Evolutionary conservation across 1,140 invertebrate genomes (phyloP).

Genomic region (Drosophila tropicalis): DNA sequence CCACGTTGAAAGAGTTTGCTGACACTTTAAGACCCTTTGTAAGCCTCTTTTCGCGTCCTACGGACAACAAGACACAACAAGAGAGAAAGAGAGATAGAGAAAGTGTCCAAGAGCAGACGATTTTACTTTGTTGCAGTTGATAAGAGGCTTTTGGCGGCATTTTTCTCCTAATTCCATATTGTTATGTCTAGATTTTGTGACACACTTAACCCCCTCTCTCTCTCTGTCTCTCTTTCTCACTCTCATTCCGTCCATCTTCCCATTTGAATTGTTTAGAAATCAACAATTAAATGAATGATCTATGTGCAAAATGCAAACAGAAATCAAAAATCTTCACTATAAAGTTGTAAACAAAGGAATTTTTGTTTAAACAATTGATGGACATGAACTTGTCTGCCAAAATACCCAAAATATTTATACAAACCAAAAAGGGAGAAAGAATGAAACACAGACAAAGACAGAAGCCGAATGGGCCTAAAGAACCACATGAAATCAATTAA

Average conservation of each 20-base stretch:
- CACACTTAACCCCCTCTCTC: background rate
- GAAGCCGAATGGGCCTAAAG: background rate
- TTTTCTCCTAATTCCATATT: background rate
- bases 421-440: constrained; percentile 45
- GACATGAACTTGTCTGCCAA: constrained; percentile 40
- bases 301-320: background rate
- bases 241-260: background rate
- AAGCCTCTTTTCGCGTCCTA: background rate
- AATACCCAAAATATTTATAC: constrained; percentile 15
- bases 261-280: constrained; percentile 1
- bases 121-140: background rate
- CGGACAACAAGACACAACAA: no score
- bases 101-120: background rate
- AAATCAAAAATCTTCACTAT: constrained; percentile 24
- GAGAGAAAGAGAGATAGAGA: no score
- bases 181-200: background rate
- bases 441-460: constrained; percentile 8
- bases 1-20: background rate
- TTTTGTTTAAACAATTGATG: constrained; percentile 50
- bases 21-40: constrained; percentile 5
- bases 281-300: constrained; percentile 22
- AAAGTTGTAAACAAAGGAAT: constrained; percentile 24
- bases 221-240: background rate
- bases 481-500: constrained; percentile 74
- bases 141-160: constrained; percentile 1